phyloP scores from a whole-genome alignment of 35 echinoderm and acorn worm genomes.

The Lytechinus pictus region DNA sequence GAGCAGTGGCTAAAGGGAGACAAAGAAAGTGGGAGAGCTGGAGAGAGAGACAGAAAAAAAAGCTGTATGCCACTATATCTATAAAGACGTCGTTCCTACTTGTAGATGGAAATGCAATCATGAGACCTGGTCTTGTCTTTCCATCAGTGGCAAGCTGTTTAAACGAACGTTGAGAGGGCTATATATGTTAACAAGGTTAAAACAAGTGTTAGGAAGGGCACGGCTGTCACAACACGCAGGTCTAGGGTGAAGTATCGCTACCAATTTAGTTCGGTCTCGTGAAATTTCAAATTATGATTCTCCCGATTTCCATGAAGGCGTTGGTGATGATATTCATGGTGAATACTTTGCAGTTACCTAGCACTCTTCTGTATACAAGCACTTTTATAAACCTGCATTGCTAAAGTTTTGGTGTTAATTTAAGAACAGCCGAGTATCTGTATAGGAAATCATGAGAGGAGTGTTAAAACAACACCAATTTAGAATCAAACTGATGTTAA shows the following conservation, averaged over 20 bases:
- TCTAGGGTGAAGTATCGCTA: neutral
- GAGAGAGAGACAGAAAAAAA: neutral
- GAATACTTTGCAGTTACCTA: too few species aligned
- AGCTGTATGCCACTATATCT: neutral
- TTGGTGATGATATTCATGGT: too few species aligned
- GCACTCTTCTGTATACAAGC: too few species aligned
- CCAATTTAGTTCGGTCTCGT: neutral
- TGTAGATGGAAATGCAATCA: conserved; percentile 21
- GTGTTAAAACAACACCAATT: too few species aligned
- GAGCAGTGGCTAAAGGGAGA: neutral
- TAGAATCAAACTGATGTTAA: too few species aligned
- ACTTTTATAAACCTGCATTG: too few species aligned
- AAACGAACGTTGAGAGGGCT: neutral
- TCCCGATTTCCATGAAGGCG: neutral
- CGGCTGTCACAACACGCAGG: neutral
- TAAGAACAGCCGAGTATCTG: too few species aligned
- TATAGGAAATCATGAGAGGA: too few species aligned
- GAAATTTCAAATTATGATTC: neutral
- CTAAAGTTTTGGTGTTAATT: too few species aligned
- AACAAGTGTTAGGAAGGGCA: neutral
- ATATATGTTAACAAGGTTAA: neutral
- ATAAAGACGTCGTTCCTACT: neutral
- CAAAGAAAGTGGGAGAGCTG: neutral
- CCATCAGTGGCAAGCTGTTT: conserved; percentile 3
- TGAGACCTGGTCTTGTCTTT: neutral